Conservation (phyloP, 2,113 vertebrate genomes). For the Leptodactylus fuscus region DNA sequence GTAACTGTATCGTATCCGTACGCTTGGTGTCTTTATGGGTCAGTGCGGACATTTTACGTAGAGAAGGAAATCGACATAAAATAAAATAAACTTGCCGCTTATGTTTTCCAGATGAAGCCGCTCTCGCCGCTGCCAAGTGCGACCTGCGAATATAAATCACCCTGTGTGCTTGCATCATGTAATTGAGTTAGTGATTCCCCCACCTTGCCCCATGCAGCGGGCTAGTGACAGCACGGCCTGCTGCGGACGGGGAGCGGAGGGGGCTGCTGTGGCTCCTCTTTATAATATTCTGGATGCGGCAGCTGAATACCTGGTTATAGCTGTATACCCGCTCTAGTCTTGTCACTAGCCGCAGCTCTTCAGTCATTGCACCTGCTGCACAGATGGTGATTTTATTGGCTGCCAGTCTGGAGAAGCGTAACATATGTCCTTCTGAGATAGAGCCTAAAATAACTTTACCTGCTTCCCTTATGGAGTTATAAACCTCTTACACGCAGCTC, state of each 20-base stretch:
- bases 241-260: background rate
- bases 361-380: conserved; percentile 28
- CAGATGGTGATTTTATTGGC: conserved; percentile 45
- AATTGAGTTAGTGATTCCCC: background rate
- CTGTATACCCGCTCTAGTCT: conserved; percentile 15
- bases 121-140: background rate
- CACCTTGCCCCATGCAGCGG: background rate
- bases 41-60: no score
- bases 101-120: background rate
- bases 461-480: conserved; percentile 23
- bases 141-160: background rate
- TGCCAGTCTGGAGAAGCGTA: conserved; percentile 38
- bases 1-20: no score
- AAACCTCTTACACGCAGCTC: conserved; percentile 3
- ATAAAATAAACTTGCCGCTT: background rate
- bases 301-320: conserved; percentile 27
- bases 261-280: background rate
- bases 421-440: conserved; percentile 46
- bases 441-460: conserved; percentile 37
- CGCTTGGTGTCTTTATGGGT: no score
- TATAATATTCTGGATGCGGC: background rate
- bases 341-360: background rate
- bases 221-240: background rate
- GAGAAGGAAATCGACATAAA: no score
- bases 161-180: conserved; percentile 7